These are phyloP conservation scores for Pygoscelis antarcticus DNA, from an alignment of 2,113 vertebrate species.

Conservation along the genomic window DNA sequence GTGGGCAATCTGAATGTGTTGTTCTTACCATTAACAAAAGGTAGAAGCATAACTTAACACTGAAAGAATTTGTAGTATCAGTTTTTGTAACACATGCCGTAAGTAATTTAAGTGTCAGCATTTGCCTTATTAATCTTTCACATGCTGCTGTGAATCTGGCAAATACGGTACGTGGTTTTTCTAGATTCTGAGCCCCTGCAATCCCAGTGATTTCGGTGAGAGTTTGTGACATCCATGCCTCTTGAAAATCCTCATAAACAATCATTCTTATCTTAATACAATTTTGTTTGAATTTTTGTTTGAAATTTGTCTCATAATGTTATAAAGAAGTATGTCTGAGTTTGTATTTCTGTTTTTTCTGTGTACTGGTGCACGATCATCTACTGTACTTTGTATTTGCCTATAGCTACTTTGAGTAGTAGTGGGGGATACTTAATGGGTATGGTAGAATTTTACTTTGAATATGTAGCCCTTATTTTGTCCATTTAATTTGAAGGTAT, in stretches of 20 bases:
- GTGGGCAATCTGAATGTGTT: background rate
- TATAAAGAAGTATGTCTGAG: background rate
- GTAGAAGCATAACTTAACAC: constrained; percentile 26
- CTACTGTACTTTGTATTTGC: background rate
- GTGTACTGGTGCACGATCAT: background rate
- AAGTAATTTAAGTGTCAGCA: background rate
- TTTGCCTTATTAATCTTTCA: background rate
- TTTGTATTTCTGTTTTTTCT: background rate
- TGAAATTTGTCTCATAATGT: background rate
- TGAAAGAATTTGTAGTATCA: background rate
- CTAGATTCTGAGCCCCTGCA: background rate
- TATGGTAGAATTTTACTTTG: constrained; percentile 2
- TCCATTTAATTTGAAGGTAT: background rate
- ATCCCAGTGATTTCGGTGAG: background rate
- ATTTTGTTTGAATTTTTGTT: background rate
- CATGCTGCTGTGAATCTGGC: constrained; percentile 7
- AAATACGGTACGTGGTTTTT: background rate
- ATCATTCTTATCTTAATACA: background rate
- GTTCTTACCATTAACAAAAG: constrained; percentile 15
- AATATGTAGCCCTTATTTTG: constrained; percentile 67
- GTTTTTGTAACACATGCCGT: background rate
- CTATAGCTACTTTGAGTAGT: background rate
- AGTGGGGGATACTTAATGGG: background rate
- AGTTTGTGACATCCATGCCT: background rate
- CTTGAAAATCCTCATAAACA: background rate